Conservation (phyloP, 2,797 vertebrate genomes). For the Acanthis flammea region DNA sequence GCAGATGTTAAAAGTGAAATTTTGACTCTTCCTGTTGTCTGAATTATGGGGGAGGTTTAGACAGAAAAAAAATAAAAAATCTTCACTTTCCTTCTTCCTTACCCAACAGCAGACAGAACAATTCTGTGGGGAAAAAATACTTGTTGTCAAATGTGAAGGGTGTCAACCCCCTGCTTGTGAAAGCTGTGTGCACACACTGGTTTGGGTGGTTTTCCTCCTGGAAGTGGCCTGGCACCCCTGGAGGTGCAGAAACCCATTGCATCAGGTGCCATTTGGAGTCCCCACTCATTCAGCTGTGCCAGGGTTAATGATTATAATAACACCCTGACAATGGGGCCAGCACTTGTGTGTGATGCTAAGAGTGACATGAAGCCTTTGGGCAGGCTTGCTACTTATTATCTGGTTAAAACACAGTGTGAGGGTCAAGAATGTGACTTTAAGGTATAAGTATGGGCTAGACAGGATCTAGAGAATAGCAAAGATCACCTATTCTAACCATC, state of each 20-base stretch:
- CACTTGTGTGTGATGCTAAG: not conserved
- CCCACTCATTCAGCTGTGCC: not conserved
- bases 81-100: not conserved
- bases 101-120: not conserved
- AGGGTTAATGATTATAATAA: not conserved
- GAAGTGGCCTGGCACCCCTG: not conserved
- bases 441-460: not conserved
- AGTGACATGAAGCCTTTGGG: not conserved
- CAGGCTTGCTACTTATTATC: not conserved
- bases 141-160: not conserved
- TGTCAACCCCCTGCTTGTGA: not conserved
- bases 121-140: not conserved
- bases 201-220: not conserved
- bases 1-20: not conserved
- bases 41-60: not conserved
- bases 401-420: not conserved
- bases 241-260: not conserved
- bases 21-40: not conserved
- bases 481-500: not conserved
- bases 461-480: not conserved
- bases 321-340: not conserved
- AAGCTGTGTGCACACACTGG: not conserved
- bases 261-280: not conserved
- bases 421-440: not conserved
- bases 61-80: not conserved